Evolutionary conservation across 2,888 invertebrate genomes (phyloP).

Genomic region (Amitus sp.): DNA sequence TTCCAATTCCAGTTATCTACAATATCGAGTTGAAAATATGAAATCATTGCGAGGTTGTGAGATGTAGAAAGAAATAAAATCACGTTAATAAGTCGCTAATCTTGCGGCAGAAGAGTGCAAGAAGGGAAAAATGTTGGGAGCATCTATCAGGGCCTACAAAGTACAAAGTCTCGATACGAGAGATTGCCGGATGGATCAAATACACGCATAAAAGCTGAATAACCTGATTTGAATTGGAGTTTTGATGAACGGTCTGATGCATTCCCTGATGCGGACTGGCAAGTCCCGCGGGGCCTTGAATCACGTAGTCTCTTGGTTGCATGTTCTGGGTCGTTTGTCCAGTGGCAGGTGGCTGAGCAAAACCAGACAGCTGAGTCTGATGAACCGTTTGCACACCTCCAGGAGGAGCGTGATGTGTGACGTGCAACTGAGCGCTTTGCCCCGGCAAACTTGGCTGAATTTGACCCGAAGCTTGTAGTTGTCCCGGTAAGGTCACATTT

Average conservation of each 20-base stretch:
- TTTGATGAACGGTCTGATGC: conserved; percentile 53
- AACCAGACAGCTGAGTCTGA: conserved; percentile 58
- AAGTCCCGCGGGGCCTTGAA: conserved; percentile 48
- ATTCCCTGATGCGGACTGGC: conserved; percentile 44
- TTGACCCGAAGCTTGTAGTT: conserved; percentile 52
- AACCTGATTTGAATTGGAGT: conserved; percentile 47
- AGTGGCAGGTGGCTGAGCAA: conserved; percentile 49
- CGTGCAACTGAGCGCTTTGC: conserved; percentile 61
- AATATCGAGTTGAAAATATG: too few relatives aligned
- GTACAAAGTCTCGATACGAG: neutral
- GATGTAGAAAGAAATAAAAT: too few relatives aligned
- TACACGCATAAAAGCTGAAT: neutral
- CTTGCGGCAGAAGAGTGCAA: too few relatives aligned
- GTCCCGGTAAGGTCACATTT: conserved; percentile 58
- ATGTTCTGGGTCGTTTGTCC: conserved; percentile 51
- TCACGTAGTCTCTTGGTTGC: conserved; percentile 52
- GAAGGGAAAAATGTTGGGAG: too few relatives aligned
- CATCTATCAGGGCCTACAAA: too few relatives aligned
- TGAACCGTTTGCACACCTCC: conserved; percentile 61
- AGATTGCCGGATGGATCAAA: neutral
- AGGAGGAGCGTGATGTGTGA: conserved; percentile 59
- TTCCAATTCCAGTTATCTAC: too few relatives aligned
- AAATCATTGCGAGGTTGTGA: too few relatives aligned
- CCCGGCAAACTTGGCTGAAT: conserved; percentile 59
- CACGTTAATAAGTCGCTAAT: too few relatives aligned